Conservation (phyloP, 2,888 invertebrate genomes). For the Diaphora mendica region DNA sequence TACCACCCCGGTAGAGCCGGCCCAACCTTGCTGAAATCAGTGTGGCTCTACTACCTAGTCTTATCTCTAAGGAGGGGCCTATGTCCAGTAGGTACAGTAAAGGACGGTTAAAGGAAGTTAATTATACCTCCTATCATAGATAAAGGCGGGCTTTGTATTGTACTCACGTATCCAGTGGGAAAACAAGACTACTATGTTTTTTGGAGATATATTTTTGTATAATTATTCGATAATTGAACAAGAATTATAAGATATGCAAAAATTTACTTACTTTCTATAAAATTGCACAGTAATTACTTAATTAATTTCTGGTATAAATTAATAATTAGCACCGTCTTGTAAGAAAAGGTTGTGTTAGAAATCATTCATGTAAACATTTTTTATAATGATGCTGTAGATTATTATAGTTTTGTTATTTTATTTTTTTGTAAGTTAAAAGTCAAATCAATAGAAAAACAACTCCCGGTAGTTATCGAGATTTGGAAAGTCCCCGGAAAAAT, state of each 20-base stretch:
- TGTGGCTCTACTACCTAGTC: too few species aligned
- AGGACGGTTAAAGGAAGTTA: too few species aligned
- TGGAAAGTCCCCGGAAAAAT: too few species aligned
- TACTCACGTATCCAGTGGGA: neutral
- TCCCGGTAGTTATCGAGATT: too few species aligned
- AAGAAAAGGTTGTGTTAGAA: neutral
- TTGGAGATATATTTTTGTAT: neutral
- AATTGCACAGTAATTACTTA: neutral
- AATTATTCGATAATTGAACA: neutral
- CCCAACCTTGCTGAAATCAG: too few species aligned
- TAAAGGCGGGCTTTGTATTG: neutral
- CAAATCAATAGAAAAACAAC: too few species aligned
- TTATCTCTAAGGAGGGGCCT: too few species aligned
- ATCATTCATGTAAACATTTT: neutral
- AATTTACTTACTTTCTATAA: neutral
- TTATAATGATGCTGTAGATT: neutral
- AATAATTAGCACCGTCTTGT: neutral
- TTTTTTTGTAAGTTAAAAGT: too few species aligned
- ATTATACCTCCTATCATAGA: too few species aligned
- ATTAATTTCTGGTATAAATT: neutral
- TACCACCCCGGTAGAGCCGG: too few species aligned
- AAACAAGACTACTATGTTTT: neutral
- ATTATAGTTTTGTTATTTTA: too few species aligned
- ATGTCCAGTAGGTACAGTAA: too few species aligned
- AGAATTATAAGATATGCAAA: neutral